Percentiles rank a stretch among this genome's conserved stretches.
Evolutionary conservation across 2,888 invertebrate genomes (phyloP).

Genomic region (Leptopilina myrica): DNA sequence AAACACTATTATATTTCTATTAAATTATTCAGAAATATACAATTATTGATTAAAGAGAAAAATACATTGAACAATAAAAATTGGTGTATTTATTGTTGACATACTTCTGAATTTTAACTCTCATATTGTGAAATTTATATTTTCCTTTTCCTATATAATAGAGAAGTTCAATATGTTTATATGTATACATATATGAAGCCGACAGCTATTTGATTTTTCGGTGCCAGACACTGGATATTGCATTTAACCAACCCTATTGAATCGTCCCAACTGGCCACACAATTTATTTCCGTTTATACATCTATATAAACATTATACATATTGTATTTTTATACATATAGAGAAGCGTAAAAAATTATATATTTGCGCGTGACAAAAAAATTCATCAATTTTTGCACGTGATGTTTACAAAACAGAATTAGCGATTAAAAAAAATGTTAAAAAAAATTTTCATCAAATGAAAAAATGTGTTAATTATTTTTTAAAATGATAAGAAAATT

Average conservation of each 20-base stretch:
- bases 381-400: too few species aligned
- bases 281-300: neutral
- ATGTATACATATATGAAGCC: neutral
- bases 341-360: neutral
- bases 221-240: constrained; percentile 6
- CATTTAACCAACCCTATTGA: neutral
- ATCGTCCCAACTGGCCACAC: constrained; percentile 1
- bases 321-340: neutral
- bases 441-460: too few species aligned
- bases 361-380: too few species aligned
- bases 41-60: too few species aligned
- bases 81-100: too few species aligned
- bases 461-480: too few species aligned
- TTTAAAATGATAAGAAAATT: too few species aligned
- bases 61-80: too few species aligned
- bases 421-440: too few species aligned
- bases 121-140: neutral
- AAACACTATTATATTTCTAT: too few species aligned
- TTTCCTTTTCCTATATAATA: neutral
- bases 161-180: neutral
- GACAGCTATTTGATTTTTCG: constrained; percentile 5
- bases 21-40: too few species aligned
- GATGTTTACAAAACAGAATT: too few species aligned
- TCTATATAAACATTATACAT: neutral
- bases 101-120: neutral